Conservation (phyloP, 1,140 invertebrate genomes). For the Macrotrachela quadricornifera region DNA sequence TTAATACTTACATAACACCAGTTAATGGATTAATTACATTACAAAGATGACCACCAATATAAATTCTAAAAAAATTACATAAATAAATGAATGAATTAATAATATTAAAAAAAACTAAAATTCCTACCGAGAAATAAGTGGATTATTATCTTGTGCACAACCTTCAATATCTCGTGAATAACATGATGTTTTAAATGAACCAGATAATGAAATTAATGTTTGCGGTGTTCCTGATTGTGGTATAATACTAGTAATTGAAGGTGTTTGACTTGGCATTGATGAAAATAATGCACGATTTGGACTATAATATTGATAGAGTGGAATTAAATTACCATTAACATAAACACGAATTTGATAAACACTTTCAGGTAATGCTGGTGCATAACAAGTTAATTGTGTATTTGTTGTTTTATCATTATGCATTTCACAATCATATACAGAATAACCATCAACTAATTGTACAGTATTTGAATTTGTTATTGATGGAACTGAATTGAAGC, state of each 20-base stretch:
- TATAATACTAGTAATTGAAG: slow-evolving; percentile 10
- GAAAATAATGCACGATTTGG: background rate
- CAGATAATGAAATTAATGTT: slow-evolving; percentile 12
- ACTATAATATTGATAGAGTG: slow-evolving; percentile 2
- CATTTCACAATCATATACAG: background rate
- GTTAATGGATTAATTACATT: slow-evolving; percentile 1
- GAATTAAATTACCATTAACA: slow-evolving; percentile 1
- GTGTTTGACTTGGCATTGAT: slow-evolving; percentile 9
- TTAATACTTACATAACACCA: background rate
- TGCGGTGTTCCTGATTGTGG: slow-evolving; percentile 9
- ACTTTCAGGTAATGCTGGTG: background rate
- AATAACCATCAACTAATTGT: background rate
- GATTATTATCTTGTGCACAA: background rate
- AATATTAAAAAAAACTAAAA: background rate
- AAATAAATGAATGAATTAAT: background rate
- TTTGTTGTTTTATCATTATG: slow-evolving; percentile 3
- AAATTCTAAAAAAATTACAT: background rate
- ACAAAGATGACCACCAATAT: slow-evolving; percentile 4
- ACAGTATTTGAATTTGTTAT: background rate
- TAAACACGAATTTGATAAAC: background rate
- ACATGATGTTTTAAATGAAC: slow-evolving; percentile 8
- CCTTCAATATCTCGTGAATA: slow-evolving; percentile 2
- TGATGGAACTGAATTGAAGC: background rate
- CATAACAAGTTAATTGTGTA: slow-evolving; percentile 1
- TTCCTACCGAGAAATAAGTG: slow-evolving; percentile 1